Base-by-base conservation (phyloP, 1,140 invertebrate species). In the Coenobita brevimanus region DNA sequence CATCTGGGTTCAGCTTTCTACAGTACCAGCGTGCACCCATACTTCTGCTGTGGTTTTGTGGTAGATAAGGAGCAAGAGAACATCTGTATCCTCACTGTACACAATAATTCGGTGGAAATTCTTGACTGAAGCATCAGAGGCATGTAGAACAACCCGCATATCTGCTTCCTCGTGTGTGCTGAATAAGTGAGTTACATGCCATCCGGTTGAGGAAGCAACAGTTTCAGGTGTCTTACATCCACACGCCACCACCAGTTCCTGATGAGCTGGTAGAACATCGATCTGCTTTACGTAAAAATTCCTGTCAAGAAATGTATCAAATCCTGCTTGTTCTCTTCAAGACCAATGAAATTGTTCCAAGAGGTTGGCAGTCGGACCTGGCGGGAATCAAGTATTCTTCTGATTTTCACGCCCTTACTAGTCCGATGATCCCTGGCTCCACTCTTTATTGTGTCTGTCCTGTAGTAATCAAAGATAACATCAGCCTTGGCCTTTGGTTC, bases 11-110 rank as follows among this genome's bases (percentile, higher is more conserved):
- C 54, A 38, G 8, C 3, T 24, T 54, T 46, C 24, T n/a, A n/a
- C n/a, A n/a, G 75, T 78, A n/a, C 75, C 75, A 50, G 38, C n/a
- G 41, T 78, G 38, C 75, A 78, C 54, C 75, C 75, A 78, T 46
- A 78, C 75, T 54, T 78, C 1, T 78, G 38, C 27, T 54, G 75
- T 54, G 38, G 75, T 3, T 78, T 78, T 24, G 46, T 78, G 41
- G 46, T 78, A 50, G 46, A 50, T 80, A 33, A 80, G 50, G 4
- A 80, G 0, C 36, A 80, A 80, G 57, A 80, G n/a, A 80, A 60
- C 46, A 80, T 80, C 78, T 80, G 24, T 60, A 36, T 80, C 24
- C 54, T 33, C 60, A n/a, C 78, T 80, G 78, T 80, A 60, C 50
- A 57, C 50, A 60, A 60, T 80, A 57, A 79, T 27, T 2, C 46